Evolutionary conservation across 2,888 invertebrate genomes (phyloP).

Genomic region (Sinhomidia bicolor): DNA sequence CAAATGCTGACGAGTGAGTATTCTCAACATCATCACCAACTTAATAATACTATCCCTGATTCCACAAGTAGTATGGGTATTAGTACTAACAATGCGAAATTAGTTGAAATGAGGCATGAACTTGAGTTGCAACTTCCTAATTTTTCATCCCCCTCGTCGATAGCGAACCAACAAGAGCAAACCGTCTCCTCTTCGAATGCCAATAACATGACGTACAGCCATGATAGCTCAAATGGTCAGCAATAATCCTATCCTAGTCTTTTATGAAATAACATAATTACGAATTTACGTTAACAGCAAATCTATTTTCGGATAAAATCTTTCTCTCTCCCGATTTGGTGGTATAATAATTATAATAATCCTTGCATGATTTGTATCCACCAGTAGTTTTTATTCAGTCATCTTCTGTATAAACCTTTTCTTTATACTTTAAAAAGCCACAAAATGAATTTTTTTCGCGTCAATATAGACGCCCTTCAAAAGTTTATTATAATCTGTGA

Average conservation of each 20-base stretch:
- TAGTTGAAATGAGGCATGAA: conserved; percentile 48
- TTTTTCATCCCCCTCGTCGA: conserved; percentile 29
- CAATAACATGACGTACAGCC: conserved; percentile 45
- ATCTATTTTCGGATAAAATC: background rate
- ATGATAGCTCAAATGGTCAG: conserved; percentile 67
- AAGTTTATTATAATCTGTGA: no score
- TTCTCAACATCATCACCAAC: background rate
- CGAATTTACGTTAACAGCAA: background rate
- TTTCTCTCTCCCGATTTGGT: no score
- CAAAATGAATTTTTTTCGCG: no score
- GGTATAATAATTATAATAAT: no score
- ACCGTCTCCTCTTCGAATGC: background rate
- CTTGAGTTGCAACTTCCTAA: conserved; percentile 48
- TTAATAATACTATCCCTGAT: background rate
- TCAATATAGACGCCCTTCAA: no score
- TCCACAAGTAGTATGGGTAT: background rate
- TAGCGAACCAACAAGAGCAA: conserved; percentile 9
- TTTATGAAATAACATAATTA: background rate
- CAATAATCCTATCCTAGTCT: conserved; percentile 21
- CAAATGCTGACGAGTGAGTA: conserved; percentile 74
- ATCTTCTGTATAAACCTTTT: no score
- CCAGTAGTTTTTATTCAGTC: no score
- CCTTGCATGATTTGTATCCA: no score
- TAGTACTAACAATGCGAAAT: conserved; percentile 38
- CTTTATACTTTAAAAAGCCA: no score